Evolutionary conservation across 1,140 invertebrate species (phyloP).

Genomic region (Uloborus diversus): DNA sequence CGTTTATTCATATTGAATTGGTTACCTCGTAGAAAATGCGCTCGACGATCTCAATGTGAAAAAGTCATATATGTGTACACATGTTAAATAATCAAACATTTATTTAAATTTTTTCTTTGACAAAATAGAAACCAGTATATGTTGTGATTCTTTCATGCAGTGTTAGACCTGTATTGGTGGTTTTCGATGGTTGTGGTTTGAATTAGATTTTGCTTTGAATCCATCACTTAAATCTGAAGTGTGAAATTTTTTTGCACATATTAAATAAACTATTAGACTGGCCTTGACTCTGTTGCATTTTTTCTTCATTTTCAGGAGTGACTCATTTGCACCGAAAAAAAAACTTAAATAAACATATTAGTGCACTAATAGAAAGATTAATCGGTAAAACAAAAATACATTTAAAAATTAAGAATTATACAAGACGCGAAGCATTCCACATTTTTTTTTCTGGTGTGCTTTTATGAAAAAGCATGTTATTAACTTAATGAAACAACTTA

Average conservation of each 20-base stretch:
- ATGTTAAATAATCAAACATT: neutral
- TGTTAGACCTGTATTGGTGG: slow-evolving; percentile 44
- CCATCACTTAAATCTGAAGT: slow-evolving; percentile 24
- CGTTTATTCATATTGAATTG: too few species aligned
- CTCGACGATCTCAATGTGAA: too few species aligned
- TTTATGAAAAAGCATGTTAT: too few species aligned
- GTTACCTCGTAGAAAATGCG: too few species aligned
- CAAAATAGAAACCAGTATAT: neutral
- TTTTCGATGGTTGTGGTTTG: slow-evolving; percentile 38
- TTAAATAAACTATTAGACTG: slow-evolving; percentile 36
- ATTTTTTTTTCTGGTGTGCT: too few species aligned
- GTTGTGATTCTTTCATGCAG: slow-evolving; percentile 8
- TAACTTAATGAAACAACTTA: too few species aligned
- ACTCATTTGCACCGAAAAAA: too few species aligned
- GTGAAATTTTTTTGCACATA: slow-evolving; percentile 13
- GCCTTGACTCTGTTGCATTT: neutral
- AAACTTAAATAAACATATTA: too few species aligned
- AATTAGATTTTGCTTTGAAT: slow-evolving; percentile 25
- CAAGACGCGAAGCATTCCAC: too few species aligned
- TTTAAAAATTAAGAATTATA: too few species aligned
- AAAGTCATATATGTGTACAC: neutral
- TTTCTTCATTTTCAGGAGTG: neutral
- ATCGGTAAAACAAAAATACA: too few species aligned
- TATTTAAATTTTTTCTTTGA: neutral
- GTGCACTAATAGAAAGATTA: too few species aligned